Evolutionary conservation across 2,888 invertebrate species (phyloP).

Genomic region (Harpagoxenus sublaevis): DNA sequence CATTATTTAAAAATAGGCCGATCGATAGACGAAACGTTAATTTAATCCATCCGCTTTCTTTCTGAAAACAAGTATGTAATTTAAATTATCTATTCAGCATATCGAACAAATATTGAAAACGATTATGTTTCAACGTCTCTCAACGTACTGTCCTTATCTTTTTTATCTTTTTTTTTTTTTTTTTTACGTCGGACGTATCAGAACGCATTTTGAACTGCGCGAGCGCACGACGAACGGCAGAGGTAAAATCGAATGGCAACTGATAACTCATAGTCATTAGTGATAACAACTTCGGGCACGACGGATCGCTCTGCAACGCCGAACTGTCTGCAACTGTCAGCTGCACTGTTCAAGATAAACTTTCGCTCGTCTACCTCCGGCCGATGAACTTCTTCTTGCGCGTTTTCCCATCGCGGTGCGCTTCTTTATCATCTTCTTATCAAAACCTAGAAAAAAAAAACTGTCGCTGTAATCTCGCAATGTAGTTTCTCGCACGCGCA

Average conservation of each 20-base stretch:
- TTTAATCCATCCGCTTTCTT: not conserved
- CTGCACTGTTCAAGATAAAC: slow-evolving; percentile 75
- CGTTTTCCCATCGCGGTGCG: not conserved
- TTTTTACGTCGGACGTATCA: slow-evolving; percentile 17
- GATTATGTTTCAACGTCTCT: not conserved
- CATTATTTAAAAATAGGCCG: not conserved
- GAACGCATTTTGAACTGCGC: not conserved
- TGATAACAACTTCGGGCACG: slow-evolving; percentile 78
- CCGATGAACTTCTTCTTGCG: slow-evolving; percentile 61
- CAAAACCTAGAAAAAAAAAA: slow-evolving; percentile 46
- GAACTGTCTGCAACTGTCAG: slow-evolving; percentile 76
- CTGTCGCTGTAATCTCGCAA: not conserved
- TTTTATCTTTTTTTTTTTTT: slow-evolving; percentile 18
- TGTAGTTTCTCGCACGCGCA: not conserved
- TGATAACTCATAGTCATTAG: slow-evolving; percentile 78
- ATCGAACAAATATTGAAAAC: not conserved
- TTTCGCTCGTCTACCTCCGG: slow-evolving; percentile 66
- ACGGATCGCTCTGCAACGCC: slow-evolving; percentile 71
- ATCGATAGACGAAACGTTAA: not conserved
- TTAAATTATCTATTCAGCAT: not conserved
- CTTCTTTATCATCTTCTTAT: slow-evolving; percentile 64
- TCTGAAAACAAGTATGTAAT: not conserved
- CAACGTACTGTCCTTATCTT: not conserved
- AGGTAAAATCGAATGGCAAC: slow-evolving; percentile 74
- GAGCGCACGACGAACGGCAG: slow-evolving; percentile 10